Evolutionary conservation across 2,888 invertebrate genomes (phyloP).

Genomic region (Scaeva pyrastri): DNA sequence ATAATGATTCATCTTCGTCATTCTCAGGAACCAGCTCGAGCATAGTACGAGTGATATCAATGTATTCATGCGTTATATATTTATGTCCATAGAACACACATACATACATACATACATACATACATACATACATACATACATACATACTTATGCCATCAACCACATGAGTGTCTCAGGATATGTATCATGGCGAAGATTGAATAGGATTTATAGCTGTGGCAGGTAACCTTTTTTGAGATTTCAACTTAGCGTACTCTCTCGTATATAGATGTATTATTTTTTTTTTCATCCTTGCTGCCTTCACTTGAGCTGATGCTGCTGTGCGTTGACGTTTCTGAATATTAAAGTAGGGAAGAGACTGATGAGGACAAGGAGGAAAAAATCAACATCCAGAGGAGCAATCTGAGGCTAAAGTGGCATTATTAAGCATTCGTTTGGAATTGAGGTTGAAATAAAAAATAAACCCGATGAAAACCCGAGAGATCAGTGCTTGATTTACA

Average conservation of each 20-base stretch:
- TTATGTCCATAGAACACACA: conserved; percentile 1
- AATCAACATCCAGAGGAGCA: conserved; percentile 1
- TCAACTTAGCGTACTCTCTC: conserved; percentile 31
- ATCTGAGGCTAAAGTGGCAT: conserved; percentile 48
- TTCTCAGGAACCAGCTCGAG: conserved; percentile 12
- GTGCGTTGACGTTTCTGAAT: conserved; percentile 20
- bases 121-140: no score
- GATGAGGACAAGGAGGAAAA: not conserved
- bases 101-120: no score
- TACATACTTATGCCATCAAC: not conserved
- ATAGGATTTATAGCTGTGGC: conserved; percentile 20
- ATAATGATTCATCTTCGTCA: conserved; percentile 69
- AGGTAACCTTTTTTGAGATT: conserved; percentile 40
- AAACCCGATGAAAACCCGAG: conserved; percentile 31
- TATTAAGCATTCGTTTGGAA: conserved; percentile 51
- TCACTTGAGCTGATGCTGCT: not conserved
- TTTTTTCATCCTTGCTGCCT: conserved; percentile 30
- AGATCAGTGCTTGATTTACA: conserved; percentile 27
- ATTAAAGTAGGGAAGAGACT: conserved; percentile 21
- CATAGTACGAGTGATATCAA: conserved; percentile 1
- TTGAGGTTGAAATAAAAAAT: conserved; percentile 46
- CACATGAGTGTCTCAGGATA: conserved; percentile 15
- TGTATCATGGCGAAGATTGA: conserved; percentile 22
- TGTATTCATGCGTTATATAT: conserved; percentile 2
- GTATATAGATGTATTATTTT: no score